Base-by-base conservation (phyloP, 2,797 vertebrate species). In the Coccyzus lansbergi region DNA sequence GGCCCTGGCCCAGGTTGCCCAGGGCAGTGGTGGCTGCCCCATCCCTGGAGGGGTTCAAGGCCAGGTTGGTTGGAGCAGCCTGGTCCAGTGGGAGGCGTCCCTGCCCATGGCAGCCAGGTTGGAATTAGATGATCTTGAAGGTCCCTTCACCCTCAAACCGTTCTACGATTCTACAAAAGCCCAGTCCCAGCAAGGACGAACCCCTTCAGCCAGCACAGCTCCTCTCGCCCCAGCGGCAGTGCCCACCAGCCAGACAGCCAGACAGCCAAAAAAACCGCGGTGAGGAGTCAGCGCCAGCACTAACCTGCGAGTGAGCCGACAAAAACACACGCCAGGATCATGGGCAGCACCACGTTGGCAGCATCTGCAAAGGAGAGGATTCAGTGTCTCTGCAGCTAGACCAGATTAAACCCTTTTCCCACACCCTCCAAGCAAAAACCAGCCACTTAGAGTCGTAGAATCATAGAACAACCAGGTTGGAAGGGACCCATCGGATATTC, bases 381-480 rank as follows among this genome's bases (percentile, higher is more conserved):
- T 24, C 83, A 28, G 14, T n/a, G 8, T 4, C 36, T 18, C 76
- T 5, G n/a, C 29, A n/a, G 12, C 26, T 64, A 25, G 48, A 25
- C 28, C 1, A 0, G 42, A 48, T 12, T 8, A 2, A 51, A 55
- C 10, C 21, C 5, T 48, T 24, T 5, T 1, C 15, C 18, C 59
- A 7, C 62, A 5, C 24, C 31, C 81, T 28, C 26, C 36, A 6
- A 26, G 28, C 62, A 33, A 48, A 52, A 46, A 8, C 17, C n/a
- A n/a, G n/a, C n/a, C n/a, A n/a, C n/a, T n/a, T n/a, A n/a, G n/a
- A n/a, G n/a, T n/a, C n/a, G n/a, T n/a, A n/a, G n/a, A n/a, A n/a
- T n/a, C n/a, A n/a, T n/a, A n/a, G n/a, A n/a, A n/a, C n/a, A n/a
- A n/a, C n/a, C n/a, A n/a, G n/a, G n/a, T n/a, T n/a, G n/a, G n/a